These are phyloP conservation scores for Brachyhypopomus gauderio DNA, from an alignment of 2,113 vertebrate species.

Conservation along the genomic window DNA sequence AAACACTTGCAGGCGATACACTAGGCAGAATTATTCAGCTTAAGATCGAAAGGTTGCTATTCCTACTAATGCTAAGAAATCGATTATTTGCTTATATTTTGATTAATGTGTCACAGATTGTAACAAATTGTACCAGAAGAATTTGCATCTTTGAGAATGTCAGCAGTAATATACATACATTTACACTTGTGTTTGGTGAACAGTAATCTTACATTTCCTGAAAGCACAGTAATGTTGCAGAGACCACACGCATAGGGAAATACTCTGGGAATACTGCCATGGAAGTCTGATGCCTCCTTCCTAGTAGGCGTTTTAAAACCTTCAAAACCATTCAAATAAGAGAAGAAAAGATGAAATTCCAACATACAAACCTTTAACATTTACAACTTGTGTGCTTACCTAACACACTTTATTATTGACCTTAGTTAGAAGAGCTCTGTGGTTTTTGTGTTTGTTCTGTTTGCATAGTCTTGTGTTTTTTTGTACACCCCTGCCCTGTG, in stretches of 20 bases:
- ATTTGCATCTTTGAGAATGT: background rate
- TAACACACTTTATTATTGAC: too few relatives aligned
- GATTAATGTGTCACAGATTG: background rate
- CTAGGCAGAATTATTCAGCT: background rate
- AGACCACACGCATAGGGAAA: constrained; percentile 71
- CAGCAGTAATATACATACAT: constrained; percentile 1
- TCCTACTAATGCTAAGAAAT: background rate
- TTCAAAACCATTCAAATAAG: background rate
- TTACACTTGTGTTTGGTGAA: constrained; percentile 18
- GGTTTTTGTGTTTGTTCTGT: too few relatives aligned
- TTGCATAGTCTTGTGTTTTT: too few relatives aligned
- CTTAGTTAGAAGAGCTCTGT: too few relatives aligned
- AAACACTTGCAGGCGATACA: background rate
- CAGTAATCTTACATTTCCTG: constrained; percentile 64
- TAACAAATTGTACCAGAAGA: background rate
- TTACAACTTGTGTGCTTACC: too few relatives aligned
- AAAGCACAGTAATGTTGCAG: constrained; percentile 70
- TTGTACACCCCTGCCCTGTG: too few relatives aligned
- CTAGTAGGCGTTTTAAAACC: background rate
- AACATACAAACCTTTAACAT: background rate
- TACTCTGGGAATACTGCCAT: constrained; percentile 53
- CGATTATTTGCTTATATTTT: background rate
- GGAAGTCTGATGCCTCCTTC: constrained; percentile 67
- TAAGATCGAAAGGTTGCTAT: background rate
- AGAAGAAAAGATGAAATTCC: background rate